Percentiles rank a stretch among this genome's conserved stretches.
phyloP scores from a whole-genome alignment of 2,113 vertebrate genomes.

The Stegastes partitus region DNA sequence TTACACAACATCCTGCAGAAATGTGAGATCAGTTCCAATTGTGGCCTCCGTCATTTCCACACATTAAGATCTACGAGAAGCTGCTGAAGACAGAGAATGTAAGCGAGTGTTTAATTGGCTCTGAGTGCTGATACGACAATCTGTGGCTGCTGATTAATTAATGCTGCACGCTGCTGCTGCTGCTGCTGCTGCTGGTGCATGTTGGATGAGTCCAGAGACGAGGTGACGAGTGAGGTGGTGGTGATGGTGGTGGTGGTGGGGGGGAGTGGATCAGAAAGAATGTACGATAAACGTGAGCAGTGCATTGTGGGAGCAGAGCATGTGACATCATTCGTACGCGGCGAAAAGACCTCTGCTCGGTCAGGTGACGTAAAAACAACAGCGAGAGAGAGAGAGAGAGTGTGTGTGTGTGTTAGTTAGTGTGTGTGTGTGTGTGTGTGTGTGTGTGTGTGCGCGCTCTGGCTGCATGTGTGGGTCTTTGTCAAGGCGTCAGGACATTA shows the following conservation, averaged over 20 bases:
- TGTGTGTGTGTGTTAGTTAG: neutral
- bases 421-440: slow-evolving; percentile 4
- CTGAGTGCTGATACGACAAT: slow-evolving; percentile 51
- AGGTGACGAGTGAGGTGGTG: slow-evolving; percentile 6
- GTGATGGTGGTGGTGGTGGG: no score
- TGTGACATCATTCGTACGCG: neutral
- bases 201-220: slow-evolving; percentile 55
- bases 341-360: neutral
- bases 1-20: slow-evolving; percentile 25
- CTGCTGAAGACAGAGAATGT: slow-evolving; percentile 34
- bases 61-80: slow-evolving; percentile 31
- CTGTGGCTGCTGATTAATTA: slow-evolving; percentile 65
- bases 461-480: neutral
- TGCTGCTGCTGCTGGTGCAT: slow-evolving; percentile 45
- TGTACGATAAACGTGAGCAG: slow-evolving; percentile 57
- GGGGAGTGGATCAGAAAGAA: slow-evolving; percentile 64
- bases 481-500: slow-evolving; percentile 54
- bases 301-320: slow-evolving; percentile 26
- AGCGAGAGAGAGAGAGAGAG: slow-evolving; percentile 7
- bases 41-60: slow-evolving; percentile 18
- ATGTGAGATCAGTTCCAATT: neutral
- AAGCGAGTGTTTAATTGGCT: slow-evolving; percentile 63
- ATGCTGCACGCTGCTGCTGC: slow-evolving; percentile 40
- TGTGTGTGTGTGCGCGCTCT: slow-evolving; percentile 14
- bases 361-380: slow-evolving; percentile 6